Base-by-base conservation (phyloP, 92 coral and sea anemone species). In the Montipora capitata region DNA sequence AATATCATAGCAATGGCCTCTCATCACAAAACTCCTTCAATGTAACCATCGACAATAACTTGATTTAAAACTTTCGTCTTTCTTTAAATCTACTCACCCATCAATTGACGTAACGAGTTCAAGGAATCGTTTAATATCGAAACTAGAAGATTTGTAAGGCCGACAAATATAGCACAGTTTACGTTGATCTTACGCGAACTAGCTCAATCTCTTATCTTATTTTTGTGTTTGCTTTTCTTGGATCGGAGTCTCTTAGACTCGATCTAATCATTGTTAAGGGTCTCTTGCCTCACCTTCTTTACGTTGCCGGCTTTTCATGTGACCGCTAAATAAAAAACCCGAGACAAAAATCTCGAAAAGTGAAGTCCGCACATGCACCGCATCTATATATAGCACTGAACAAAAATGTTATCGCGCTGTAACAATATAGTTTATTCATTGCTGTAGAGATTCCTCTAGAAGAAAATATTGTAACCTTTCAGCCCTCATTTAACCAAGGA, bases 181-280 rank as follows among this genome's bases (percentile, higher is more conserved):
- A 49, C 48, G 48, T 69, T 52, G 14, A 52, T 40, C 13, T 40
- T 40, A 16, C 40, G 17, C 27, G 63, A 40, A 51, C 15, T 15
- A 48, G 76, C 75, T 66, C 64, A 80, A 80, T 68, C 85, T 52
- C 77, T 68, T 81, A 81, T 81, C 85, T 81, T 68, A 81, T 81
- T 72, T 52, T 69, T 17, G 75, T 81, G 85, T 81, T 81, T 81
- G 85, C 85, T 81, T 81, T 81, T 81, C 48, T 81, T 54, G 44
- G 59, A 1, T 54, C 66, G 85, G 77, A 68, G 85, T 81, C 85
- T 81, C 20, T 81, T 81, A 81, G 85, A 52, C 85, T 68, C 85
- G 77, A 81, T 51, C 52, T 54, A 74, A 80, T 65, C 77, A 68
- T 68, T 68, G 62, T 6, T 68, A 81, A 81, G 85, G 16, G 51